phyloP scores from a whole-genome alignment of 2,113 vertebrate genomes.

The Plestiodon gilberti region DNA sequence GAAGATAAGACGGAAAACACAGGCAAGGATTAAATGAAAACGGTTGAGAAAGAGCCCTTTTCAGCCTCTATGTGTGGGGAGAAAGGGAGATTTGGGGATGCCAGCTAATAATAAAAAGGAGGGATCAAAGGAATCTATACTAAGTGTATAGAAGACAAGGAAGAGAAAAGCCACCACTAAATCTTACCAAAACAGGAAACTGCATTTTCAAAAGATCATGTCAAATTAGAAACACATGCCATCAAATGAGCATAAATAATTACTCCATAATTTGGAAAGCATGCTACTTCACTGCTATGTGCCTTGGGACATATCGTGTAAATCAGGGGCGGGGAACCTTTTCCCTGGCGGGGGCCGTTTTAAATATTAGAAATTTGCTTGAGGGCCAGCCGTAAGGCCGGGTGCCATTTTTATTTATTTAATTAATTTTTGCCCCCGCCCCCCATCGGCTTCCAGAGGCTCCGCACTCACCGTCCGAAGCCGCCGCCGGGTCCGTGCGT shows the following conservation, averaged over 20 bases:
- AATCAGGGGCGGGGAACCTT: no score
- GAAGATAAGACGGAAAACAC: constrained; percentile 25
- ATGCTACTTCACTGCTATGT: background rate
- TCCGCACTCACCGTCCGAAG: no score
- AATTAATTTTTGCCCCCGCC: no score
- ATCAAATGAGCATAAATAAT: constrained; percentile 39
- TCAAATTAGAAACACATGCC: constrained; percentile 17
- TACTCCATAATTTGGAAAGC: constrained; percentile 16
- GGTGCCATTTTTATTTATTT: no score
- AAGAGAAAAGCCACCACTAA: constrained; percentile 45
- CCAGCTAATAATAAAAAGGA: constrained; percentile 38
- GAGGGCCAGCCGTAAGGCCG: no score
- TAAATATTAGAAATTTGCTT: no score
- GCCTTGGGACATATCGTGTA: background rate
- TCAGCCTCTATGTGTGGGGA: constrained; percentile 2
- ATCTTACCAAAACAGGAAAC: constrained; percentile 25
- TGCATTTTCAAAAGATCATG: constrained; percentile 2
- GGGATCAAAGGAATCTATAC: constrained; percentile 62
- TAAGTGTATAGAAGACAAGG: constrained; percentile 50
- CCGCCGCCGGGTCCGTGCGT: no score
- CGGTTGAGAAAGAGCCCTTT: constrained; percentile 28
- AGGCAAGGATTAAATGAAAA: constrained; percentile 54
- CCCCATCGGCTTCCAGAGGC: no score
- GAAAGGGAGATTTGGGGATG: constrained; percentile 26
- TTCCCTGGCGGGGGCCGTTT: no score